Evolutionary conservation across 2,797 vertebrate species (phyloP).

Genomic region (Halcyon leucocephala): DNA sequence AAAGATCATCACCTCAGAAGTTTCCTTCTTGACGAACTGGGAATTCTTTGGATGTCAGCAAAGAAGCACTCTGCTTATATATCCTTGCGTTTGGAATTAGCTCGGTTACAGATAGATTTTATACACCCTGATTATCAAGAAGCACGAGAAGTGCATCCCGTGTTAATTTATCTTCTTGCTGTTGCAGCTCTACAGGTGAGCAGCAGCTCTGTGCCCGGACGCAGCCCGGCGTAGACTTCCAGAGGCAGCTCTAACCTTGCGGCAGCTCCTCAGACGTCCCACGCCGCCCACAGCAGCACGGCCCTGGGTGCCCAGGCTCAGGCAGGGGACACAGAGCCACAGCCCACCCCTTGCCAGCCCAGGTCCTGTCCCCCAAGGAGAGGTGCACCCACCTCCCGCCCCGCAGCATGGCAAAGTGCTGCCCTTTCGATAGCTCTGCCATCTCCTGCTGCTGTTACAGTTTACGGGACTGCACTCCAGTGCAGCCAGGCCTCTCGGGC

Average conservation of each 20-base stretch:
- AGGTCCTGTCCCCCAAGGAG: background rate
- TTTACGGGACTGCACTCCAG: background rate
- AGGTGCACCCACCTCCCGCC: background rate
- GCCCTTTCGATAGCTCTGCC: rapidly evolving
- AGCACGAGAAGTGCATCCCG: background rate
- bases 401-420: rapidly evolving
- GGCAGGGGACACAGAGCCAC: too few species aligned
- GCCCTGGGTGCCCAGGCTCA: too few species aligned
- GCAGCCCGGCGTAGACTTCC: background rate
- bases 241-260: background rate
- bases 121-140: background rate
- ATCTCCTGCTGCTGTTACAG: background rate
- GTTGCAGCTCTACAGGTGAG: background rate
- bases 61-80: background rate
- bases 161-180: background rate
- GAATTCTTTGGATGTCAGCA: background rate
- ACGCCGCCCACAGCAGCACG: rapidly evolving
- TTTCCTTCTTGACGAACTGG: background rate
- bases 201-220: background rate
- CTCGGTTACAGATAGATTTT: background rate
- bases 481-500: background rate
- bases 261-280: background rate
- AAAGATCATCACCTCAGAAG: background rate
- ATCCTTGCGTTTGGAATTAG: background rate
- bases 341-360: background rate